Evolutionary conservation across 1,140 invertebrate species (phyloP).

Genomic region (Octopus bimaculoides): DNA sequence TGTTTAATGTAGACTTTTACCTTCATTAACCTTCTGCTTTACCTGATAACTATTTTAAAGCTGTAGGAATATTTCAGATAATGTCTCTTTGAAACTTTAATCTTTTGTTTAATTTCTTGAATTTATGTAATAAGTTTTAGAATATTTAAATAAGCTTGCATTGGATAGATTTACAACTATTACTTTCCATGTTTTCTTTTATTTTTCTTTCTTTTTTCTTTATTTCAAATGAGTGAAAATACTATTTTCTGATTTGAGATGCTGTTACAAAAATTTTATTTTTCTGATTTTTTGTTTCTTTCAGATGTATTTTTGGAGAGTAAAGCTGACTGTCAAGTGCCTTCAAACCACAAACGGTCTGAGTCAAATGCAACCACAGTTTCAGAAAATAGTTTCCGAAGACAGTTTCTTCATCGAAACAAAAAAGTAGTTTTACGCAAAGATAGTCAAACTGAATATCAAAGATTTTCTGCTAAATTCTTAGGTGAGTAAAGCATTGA

Average conservation of each 20-base stretch:
- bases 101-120: too few relatives aligned
- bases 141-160: too few relatives aligned
- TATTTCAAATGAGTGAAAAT: too few relatives aligned
- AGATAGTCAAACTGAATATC: constrained; percentile 49
- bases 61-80: not conserved
- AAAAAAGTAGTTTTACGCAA: constrained; percentile 43
- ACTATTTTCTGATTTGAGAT: too few relatives aligned
- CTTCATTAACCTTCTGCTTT: not conserved
- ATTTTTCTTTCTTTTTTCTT: too few relatives aligned
- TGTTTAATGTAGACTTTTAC: not conserved
- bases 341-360: constrained; percentile 33
- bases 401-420: constrained; percentile 30
- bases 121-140: too few relatives aligned
- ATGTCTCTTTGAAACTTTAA: not conserved
- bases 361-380: constrained; percentile 42
- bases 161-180: too few relatives aligned
- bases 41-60: not conserved
- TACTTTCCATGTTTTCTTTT: too few relatives aligned
- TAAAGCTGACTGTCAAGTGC: constrained; percentile 8
- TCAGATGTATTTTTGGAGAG: constrained; percentile 35
- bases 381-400: constrained; percentile 46
- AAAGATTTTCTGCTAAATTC: constrained; percentile 37
- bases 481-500: constrained; percentile 35
- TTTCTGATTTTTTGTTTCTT: constrained; percentile 12
- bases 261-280: not conserved